phyloP scores from a whole-genome alignment of 1,140 invertebrate genomes.

The Pristionchus pacificus region DNA sequence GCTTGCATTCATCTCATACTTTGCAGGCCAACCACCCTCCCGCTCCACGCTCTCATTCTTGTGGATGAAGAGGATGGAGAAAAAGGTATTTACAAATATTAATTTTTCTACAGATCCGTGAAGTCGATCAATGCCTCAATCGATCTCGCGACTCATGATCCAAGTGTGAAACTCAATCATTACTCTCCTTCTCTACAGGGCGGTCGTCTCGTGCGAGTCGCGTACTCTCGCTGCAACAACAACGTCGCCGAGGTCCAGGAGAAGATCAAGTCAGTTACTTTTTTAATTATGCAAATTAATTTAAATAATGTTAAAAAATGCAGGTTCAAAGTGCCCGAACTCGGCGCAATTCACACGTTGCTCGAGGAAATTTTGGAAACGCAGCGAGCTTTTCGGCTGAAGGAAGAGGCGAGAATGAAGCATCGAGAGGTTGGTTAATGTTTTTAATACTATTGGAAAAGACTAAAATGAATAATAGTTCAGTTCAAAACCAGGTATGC shows the following conservation, averaged over 20 bases:
- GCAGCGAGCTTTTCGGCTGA: slow-evolving; percentile 32
- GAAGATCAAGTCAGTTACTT: slow-evolving; percentile 17
- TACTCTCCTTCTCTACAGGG: no score
- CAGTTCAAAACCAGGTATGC: not conserved
- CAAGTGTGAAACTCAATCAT: no score
- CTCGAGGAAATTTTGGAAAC: slow-evolving; percentile 28
- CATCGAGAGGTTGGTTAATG: slow-evolving; percentile 17
- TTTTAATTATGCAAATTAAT: not conserved
- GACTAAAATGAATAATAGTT: slow-evolving; percentile 2
- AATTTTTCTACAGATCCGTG: no score
- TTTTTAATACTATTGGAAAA: slow-evolving; percentile 1
- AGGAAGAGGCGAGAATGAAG: slow-evolving; percentile 27
- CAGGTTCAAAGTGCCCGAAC: slow-evolving; percentile 31
- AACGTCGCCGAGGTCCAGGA: no score
- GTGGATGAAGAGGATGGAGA: slow-evolving; percentile 34
- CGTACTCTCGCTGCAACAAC: no score
- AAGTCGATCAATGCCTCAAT: no score
- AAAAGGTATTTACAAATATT: no score
- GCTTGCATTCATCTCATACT: not conserved
- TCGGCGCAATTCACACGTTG: slow-evolving; percentile 34
- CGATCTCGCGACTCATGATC: no score
- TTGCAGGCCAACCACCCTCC: slow-evolving; percentile 30
- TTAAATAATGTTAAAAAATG: no score
- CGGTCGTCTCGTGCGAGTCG: no score
- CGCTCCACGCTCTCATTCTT: slow-evolving; percentile 39